phyloP scores from a whole-genome alignment of 92 coral and sea anemone genomes.

The Ricordea florida region DNA sequence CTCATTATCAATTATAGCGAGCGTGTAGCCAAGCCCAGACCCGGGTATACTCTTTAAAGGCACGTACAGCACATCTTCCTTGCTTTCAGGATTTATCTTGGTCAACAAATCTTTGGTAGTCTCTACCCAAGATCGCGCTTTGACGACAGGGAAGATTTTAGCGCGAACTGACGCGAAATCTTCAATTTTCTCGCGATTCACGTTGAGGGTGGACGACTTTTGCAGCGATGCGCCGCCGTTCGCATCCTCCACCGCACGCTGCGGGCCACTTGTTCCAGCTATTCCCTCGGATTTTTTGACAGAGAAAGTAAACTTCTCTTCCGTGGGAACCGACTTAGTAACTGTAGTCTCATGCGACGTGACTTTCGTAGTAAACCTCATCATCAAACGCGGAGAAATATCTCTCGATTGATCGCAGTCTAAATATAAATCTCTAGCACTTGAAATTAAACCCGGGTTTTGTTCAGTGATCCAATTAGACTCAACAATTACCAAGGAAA shows the following conservation, averaged over 20 bases:
- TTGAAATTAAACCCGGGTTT: too few relatives aligned
- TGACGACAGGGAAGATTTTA: slow-evolving; percentile 78
- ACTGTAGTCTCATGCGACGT: slow-evolving; percentile 8
- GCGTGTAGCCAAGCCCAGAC: slow-evolving; percentile 72
- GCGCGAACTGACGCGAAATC: slow-evolving; percentile 80
- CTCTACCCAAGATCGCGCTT: slow-evolving; percentile 77
- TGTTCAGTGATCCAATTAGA: slow-evolving; percentile 27
- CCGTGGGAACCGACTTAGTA: slow-evolving; percentile 6
- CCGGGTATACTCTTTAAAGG: slow-evolving; percentile 77
- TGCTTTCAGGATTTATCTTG: slow-evolving; percentile 61
- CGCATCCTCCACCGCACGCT: background rate
- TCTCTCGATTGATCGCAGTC: too few relatives aligned
- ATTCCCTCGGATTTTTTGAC: slow-evolving; percentile 33
- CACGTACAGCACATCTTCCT: slow-evolving; percentile 71
- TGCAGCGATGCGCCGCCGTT: slow-evolving; percentile 21
- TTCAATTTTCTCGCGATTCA: slow-evolving; percentile 71
- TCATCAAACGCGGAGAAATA: background rate
- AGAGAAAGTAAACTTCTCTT: slow-evolving; percentile 12
- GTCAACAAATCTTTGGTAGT: slow-evolving; percentile 70
- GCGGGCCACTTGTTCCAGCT: background rate
- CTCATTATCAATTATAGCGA: slow-evolving; percentile 74
- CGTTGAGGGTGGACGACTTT: slow-evolving; percentile 69
- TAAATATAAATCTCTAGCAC: slow-evolving; percentile 18
- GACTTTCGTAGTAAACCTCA: slow-evolving; percentile 29
- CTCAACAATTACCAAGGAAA: background rate